phyloP scores from a whole-genome alignment of 2,113 vertebrate species.

The Condylura cristata region DNA sequence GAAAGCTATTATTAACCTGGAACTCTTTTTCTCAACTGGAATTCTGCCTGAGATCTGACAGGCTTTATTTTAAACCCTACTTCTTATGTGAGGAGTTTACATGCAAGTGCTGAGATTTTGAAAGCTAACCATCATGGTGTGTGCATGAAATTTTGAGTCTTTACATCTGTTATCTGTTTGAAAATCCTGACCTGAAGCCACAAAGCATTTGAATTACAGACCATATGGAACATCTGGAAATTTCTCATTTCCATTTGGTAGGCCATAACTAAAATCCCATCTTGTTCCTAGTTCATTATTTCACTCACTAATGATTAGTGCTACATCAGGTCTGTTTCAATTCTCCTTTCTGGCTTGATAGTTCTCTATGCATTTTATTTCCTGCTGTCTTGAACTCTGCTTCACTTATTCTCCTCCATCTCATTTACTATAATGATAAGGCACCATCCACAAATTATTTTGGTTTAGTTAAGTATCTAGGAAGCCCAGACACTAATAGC shows the following conservation, averaged over 20 bases:
- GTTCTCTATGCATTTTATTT: conserved; percentile 67
- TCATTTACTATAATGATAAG: conserved; percentile 66
- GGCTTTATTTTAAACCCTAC: conserved; percentile 67
- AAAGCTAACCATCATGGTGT: conserved; percentile 66
- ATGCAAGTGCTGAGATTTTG: conserved; percentile 46
- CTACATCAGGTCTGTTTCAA: conserved; percentile 69
- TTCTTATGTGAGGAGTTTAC: conserved; percentile 64
- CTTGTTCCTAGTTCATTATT: conserved; percentile 73
- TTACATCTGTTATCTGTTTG: conserved; percentile 74
- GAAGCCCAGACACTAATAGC: conserved; percentile 23
- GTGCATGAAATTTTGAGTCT: conserved; percentile 57
- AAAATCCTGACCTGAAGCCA: conserved; percentile 76
- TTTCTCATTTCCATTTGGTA: conserved; percentile 73
- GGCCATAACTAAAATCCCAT: conserved; percentile 75
- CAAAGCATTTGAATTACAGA: conserved; percentile 68
- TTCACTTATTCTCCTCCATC: conserved; percentile 34
- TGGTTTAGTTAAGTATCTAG: conserved; percentile 60
- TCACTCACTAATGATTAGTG: conserved; percentile 73
- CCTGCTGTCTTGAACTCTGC: conserved; percentile 71
- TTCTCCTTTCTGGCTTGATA: conserved; percentile 62
- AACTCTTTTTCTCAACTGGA: conserved; percentile 47
- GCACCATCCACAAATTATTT: conserved; percentile 57
- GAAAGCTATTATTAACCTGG: conserved; percentile 67
- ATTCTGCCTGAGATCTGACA: conserved; percentile 57
- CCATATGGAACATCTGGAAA: conserved; percentile 79